These are phyloP conservation scores for Tadarida brasiliensis DNA, from an alignment of 2,797 vertebrate genomes.

Conservation along the genomic window DNA sequence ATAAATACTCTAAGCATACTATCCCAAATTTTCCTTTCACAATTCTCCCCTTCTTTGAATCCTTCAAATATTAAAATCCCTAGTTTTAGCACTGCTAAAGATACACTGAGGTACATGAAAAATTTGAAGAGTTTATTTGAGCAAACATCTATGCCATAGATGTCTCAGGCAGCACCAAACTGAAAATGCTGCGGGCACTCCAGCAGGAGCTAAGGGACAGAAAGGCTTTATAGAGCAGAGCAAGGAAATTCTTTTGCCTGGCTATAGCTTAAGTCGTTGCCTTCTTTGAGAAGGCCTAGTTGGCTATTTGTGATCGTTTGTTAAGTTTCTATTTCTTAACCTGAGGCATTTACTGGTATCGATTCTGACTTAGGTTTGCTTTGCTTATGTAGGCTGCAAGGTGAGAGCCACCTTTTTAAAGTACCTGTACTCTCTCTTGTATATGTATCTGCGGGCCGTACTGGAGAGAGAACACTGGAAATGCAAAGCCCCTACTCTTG, in stretches of 20 bases:
- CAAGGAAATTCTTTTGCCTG: not conserved
- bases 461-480: not conserved
- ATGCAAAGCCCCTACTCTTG: not conserved
- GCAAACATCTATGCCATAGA: not conserved
- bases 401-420: not conserved
- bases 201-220: not conserved
- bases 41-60: not conserved
- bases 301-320: not conserved
- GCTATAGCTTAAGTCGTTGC: not conserved
- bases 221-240: not conserved
- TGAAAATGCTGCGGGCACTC: not conserved
- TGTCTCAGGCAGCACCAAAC: not conserved
- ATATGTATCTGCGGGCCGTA: not conserved
- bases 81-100: not conserved
- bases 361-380: not conserved
- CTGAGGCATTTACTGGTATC: not conserved
- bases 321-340: not conserved
- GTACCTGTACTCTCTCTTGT: not conserved
- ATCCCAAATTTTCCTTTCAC: conserved; percentile 6
- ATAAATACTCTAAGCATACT: not conserved
- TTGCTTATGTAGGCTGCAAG: not conserved
- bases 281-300: not conserved
- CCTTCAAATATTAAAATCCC: not conserved
- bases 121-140: not conserved
- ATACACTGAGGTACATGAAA: not conserved